Evolutionary conservation across 2,888 invertebrate genomes (phyloP), one percentile per base, ranked within the genome.

Genomic region (Lagria hirta): DNA sequence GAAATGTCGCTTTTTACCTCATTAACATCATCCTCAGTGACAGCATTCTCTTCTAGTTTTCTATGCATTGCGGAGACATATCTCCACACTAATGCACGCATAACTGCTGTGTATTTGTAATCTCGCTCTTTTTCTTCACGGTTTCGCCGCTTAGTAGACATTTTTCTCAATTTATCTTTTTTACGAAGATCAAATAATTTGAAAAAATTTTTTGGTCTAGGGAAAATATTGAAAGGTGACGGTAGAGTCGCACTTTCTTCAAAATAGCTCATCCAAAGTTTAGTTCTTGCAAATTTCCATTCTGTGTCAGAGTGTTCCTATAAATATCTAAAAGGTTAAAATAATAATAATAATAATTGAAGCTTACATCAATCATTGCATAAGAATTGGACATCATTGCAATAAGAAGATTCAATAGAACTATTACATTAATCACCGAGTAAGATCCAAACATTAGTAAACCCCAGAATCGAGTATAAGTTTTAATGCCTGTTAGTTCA

Each of bases 341-440:
- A 6, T 6, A n/a, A 8, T 11, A 7, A 11, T 3, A 12, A 12
- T n/a, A 20, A 1, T 2, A 16, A 1, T 3, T n/a, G 13, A 7
- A 7, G 22, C 20, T 35, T 41, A 42, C 41, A 22, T 48, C 48
- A 36, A 98, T 98, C 49, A 94, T 90, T 74, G 96, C 95, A 73
- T 97, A 98, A 1, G 96, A 97, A 72, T 94, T 97, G 46, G 94
- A 95, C 96, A 98, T 97, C 98, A 98, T 98, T 64, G 98, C 98
- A 68, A 98, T 97, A 22, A 98, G 82, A 86, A 98, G 92, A 73
- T 98, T 98, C 49, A 98, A 81, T 14, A 98, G 79, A 1, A 98
- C 97, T 58, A 98, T 94, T 52, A 98, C 88, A 69, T 96, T 95
- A 72, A 98, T 97, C 49, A 93, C 94, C 42, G 94, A 94, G 73